Evolutionary conservation across 1,140 invertebrate genomes (phyloP), one percentile per base, ranked within the genome.

Genomic region (Drosophila persimilis): DNA sequence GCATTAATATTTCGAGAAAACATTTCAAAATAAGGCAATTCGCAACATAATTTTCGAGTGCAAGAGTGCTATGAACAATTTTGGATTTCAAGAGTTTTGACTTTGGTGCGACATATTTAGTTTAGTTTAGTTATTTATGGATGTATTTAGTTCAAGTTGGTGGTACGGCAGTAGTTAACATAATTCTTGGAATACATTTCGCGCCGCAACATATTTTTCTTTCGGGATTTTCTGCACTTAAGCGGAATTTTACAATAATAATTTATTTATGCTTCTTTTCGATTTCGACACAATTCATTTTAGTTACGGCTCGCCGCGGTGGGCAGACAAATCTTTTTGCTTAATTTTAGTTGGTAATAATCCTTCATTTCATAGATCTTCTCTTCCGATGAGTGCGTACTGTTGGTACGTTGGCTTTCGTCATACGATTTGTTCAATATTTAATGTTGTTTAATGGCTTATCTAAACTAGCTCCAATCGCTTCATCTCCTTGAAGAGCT

Each of bases 401-500:
- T 46, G 60, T 2, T 24, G 64, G 59, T 73, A 74, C 64, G 45
- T 70, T 59, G 35, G 13, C 57, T 24, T 55, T 52, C 73, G 58
- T 62, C 64, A 59, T 71, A 66, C 73, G 56, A 57, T 48, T 75
- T 75, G 51, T 52, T 75, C 35, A 45, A 65, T 55, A 72, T 75
- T 69, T 24, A 63, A 45, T 56, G 54, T 63, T 62, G 73, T 57
- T 56, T 65, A 47, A 80, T 80, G 43, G 72, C 50, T 66, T 48
- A 80, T 77, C 73, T 91, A 91, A 74, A 88, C 90, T 79, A 91
- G 74, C 63, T 91, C 90, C 81, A 91, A 77, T 50, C 95, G 94
- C 90, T 95, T 95, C 96, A 97, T 97, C 93, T 96, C 97, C 93
- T 98, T 97, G 63, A 95, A 92, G 73, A 99, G 93, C 91, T 96